These are phyloP conservation scores for Myopa testacea DNA, from an alignment of 2,888 invertebrate species.

Conservation along the genomic window DNA sequence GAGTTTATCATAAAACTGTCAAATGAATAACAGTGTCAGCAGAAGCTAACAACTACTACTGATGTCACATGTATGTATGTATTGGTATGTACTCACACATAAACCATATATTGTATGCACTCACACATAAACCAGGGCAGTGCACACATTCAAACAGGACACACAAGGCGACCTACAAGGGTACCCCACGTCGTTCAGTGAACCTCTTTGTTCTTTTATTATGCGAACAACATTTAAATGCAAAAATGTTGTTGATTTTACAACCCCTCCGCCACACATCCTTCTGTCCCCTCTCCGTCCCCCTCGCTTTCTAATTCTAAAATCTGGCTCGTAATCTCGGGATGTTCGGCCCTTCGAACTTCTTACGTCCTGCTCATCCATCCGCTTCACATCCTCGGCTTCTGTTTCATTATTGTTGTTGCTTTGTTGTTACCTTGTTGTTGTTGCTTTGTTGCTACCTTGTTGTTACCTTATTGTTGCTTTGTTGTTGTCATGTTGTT, in stretches of 20 bases:
- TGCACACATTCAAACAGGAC: neutral
- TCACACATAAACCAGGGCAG: no score
- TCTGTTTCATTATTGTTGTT: no score
- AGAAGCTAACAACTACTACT: constrained; percentile 22
- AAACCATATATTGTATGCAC: no score
- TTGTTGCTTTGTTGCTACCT: neutral
- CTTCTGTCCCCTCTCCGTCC: neutral
- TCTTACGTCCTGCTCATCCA: no score
- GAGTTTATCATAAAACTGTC: constrained; percentile 25
- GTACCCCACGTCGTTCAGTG: no score
- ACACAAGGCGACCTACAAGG: no score
- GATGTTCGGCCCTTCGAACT: no score
- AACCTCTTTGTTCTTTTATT: neutral
- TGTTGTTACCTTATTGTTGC: neutral
- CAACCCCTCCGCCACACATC: neutral
- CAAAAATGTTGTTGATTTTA: constrained; percentile 11
- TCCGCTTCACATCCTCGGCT: no score
- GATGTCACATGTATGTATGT: no score
- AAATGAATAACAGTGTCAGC: constrained; percentile 24
- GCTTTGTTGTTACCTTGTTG: neutral
- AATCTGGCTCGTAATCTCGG: neutral
- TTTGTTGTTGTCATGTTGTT: neutral
- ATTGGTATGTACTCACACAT: no score
- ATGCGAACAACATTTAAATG: neutral
- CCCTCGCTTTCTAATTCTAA: neutral